Conservation (phyloP, 2,797 vertebrate genomes). For the Myioborus miniatus region DNA sequence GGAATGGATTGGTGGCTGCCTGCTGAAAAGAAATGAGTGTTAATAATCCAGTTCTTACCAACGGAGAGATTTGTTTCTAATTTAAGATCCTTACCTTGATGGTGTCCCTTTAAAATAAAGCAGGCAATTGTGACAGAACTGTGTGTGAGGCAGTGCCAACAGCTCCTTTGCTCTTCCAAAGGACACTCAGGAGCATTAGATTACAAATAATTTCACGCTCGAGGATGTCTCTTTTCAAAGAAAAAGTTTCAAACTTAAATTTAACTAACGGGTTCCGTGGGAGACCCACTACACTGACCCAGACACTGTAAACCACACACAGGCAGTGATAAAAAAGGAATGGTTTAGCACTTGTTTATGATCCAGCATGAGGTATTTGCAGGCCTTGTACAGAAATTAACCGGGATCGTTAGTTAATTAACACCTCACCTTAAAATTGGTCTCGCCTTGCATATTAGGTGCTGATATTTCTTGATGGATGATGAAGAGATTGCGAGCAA, state of each 20-base stretch:
- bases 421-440: slow-evolving; percentile 97
- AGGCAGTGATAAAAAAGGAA: slow-evolving; percentile 56
- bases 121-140: neutral
- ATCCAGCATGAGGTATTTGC: slow-evolving; percentile 81
- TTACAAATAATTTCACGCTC: slow-evolving; percentile 37
- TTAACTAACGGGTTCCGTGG: slow-evolving; percentile 78
- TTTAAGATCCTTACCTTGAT: slow-evolving; percentile 5
- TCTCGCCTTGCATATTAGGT: slow-evolving; percentile 94
- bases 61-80: slow-evolving; percentile 2
- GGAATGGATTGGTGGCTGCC: neutral
- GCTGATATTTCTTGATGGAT: slow-evolving; percentile 99
- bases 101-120: neutral
- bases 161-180: slow-evolving; percentile 29
- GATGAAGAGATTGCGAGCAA: slow-evolving; percentile 97
- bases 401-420: slow-evolving; percentile 93
- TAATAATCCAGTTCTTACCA: neutral
- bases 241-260: slow-evolving; percentile 78
- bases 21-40: neutral
- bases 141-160: slow-evolving; percentile 1
- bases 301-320: slow-evolving; percentile 62
- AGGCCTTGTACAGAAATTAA: slow-evolving; percentile 79
- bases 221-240: slow-evolving; percentile 70
- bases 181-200: neutral
- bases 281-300: slow-evolving; percentile 73
- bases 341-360: slow-evolving; percentile 80